Base-by-base conservation (phyloP, 2,888 invertebrate genomes). In the Asteroscopus sphinx region DNA sequence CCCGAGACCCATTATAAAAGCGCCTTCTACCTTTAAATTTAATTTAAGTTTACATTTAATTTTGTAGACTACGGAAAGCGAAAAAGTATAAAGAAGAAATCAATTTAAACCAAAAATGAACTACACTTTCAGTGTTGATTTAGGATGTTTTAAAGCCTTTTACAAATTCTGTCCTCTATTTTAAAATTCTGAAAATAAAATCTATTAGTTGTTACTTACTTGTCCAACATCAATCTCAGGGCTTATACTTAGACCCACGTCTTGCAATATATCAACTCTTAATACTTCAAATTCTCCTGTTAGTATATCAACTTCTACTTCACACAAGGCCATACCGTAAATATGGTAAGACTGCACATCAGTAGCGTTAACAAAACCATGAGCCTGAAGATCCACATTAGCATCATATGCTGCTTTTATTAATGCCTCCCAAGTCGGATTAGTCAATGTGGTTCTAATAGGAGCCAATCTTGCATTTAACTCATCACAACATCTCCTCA, bases 1-100 rank as follows among this genome's bases (percentile, higher is more conserved):
- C 0, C 98, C 98, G 3, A 91, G 84, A 47, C 94, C 97, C 96
- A 96, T 96, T 3, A 96, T 87, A 68, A 96, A 97, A 0, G 96
- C 96, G 0, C 97, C 97, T 86, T 97, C 96, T 0, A 96, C 76
- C 89, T 87, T 15, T 32, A 56, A 6, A 16, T 9, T 42, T 3
- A 44, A 26, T 3, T 8, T 26, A 26, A 8, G 3, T 26, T 26
- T 8, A 8, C 5, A 26, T 8, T n/a, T n/a, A n/a, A 26, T 6
- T 6, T 26, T 26, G 7, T 26, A 26, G 1, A 26, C n/a, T n/a
- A n/a, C n/a, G n/a, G n/a, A n/a, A n/a, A n/a, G n/a, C n/a, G n/a
- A n/a, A n/a, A n/a, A n/a, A n/a, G n/a, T n/a, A n/a, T n/a, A n/a
- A n/a, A n/a, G n/a, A n/a, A n/a, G n/a, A n/a, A n/a, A n/a, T n/a